A percentile compares a stretch with the other conserved stretches of the same genome.
phyloP scores from a whole-genome alignment of 64 coral and sea anemone species.

The Anthopleura sola region DNA sequence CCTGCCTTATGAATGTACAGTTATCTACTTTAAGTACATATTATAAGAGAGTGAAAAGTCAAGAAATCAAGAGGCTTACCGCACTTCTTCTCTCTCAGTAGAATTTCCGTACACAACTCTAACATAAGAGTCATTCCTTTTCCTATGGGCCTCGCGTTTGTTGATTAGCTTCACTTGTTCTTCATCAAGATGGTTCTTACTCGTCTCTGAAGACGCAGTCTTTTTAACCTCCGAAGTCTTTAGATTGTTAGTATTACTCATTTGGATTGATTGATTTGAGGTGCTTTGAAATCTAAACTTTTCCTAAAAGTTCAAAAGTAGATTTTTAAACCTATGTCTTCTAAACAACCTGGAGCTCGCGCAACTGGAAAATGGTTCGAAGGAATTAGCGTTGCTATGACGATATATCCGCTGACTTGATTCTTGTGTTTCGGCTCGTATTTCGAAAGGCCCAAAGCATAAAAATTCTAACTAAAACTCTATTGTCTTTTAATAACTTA shows the following conservation, averaged over 20 bases:
- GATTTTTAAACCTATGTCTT: neutral
- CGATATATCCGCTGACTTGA: slow-evolving; percentile 26
- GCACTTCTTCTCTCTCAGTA: slow-evolving; percentile 74
- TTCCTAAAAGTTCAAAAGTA: neutral
- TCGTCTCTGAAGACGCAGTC: slow-evolving; percentile 62
- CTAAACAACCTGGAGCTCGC: neutral
- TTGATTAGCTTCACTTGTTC: slow-evolving; percentile 50
- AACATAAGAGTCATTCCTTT: slow-evolving; percentile 54
- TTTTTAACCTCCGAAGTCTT: slow-evolving; percentile 15
- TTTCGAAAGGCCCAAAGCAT: neutral
- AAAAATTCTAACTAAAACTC: neutral
- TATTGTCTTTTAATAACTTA: neutral
- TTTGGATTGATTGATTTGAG: neutral
- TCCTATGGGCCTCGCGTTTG: slow-evolving; percentile 58
- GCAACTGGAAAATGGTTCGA: neutral
- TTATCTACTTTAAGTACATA: neutral
- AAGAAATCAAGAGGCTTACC: slow-evolving; percentile 33
- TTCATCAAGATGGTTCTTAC: slow-evolving; percentile 40
- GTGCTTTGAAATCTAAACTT: neutral
- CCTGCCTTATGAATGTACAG: neutral
- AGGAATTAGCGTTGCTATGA: slow-evolving; percentile 24
- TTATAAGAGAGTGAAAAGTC: neutral
- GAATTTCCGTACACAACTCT: slow-evolving; percentile 75
- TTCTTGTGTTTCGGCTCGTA: neutral
- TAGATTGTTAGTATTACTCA: slow-evolving; percentile 60